Base-by-base conservation (phyloP, 2,888 invertebrate species). In the Eremobia ochroleuca region DNA sequence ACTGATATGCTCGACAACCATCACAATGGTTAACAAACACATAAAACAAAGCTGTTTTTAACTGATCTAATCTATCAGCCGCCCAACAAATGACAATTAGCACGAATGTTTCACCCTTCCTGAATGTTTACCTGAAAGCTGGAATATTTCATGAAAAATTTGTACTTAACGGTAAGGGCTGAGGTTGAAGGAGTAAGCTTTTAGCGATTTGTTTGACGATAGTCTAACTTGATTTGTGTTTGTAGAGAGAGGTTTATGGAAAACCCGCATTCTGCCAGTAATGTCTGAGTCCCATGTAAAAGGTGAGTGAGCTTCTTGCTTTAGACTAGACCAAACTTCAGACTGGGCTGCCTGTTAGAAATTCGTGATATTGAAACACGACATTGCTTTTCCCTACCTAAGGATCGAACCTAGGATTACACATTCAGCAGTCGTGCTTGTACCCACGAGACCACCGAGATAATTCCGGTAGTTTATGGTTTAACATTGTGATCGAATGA, bases 71-170 rank as follows among this genome's bases (percentile, higher is more conserved):
- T 87, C 76, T 82, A 79, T 83, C 73, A 85, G 69, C 59, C 34
- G 62, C 52, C 65, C 73, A 75, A 77, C 77, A 73, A 87, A 82
- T 77, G 79, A 85, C 83, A 85, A 85, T 89, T 85, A 89, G 79
- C 84, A 81, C 83, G 83, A 89, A 89, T 88, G 79, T 76, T 86
- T 80, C 89, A 91, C 92, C 91, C 90, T 91, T 86, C 91, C 89
- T 86, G 86, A 88, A 91, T 88, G 91, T 90, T 86, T 69, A 65
- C 74, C 89, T 87, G 76, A 85, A 90, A 91, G 90, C 85, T 86
- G 89, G 89, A 92, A 92, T 92, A 92, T 92, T 93, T 93, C 85
- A 92, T 89, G 91, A 90, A 92, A 92, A 92, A 91, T 85, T 88
- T 88, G 85, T 88, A 89, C 88, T 87, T 89, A 89, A 88, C 86